phyloP scores from a whole-genome alignment of 2,888 invertebrate species.

The Resseliella maxima region DNA sequence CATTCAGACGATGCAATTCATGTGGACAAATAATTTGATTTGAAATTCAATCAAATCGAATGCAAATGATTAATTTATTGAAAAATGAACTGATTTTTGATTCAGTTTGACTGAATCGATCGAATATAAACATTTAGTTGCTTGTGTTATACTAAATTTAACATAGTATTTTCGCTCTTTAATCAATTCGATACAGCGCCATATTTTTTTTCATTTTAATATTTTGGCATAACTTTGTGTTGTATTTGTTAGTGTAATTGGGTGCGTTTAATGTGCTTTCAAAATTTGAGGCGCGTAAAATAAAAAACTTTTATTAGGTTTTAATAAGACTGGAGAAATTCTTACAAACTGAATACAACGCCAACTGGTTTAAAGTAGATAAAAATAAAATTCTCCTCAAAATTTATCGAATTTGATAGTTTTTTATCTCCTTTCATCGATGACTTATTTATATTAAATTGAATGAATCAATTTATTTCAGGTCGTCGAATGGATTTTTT shows the following conservation, averaged over 20 bases:
- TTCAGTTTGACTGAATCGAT: neutral
- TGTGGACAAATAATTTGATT: neutral
- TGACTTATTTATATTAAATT: no score
- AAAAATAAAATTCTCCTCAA: neutral
- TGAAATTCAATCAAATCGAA: neutral
- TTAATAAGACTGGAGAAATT: neutral
- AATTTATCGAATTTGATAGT: neutral
- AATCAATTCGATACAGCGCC: conserved; percentile 53
- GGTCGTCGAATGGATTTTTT: no score
- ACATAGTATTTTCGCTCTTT: conserved; percentile 20
- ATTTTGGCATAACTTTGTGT: conserved; percentile 37
- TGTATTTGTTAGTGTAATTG: conserved; percentile 12
- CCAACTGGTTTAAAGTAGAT: neutral
- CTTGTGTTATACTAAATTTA: neutral
- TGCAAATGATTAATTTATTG: neutral
- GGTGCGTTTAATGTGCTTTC: neutral
- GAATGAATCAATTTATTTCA: no score
- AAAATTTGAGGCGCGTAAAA: neutral
- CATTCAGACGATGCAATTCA: neutral
- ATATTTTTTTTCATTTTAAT: conserved; percentile 35
- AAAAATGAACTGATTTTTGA: neutral
- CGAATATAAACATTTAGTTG: conserved; percentile 15
- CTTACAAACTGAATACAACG: neutral
- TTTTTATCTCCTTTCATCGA: neutral
- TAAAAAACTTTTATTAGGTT: neutral